Evolutionary conservation across 2,888 invertebrate species (phyloP).

Genomic region (Oligia latruncula): DNA sequence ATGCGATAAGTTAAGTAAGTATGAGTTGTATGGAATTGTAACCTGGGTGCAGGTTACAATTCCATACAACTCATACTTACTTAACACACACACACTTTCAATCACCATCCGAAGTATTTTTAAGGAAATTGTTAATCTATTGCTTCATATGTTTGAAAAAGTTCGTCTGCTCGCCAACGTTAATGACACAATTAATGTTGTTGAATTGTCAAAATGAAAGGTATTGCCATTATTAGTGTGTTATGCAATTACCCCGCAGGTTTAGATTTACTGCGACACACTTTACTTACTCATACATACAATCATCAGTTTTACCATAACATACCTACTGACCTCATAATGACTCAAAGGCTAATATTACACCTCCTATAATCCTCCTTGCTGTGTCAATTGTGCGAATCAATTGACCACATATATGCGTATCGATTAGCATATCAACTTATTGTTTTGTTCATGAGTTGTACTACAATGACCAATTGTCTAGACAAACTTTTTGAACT

Average conservation of each 20-base stretch:
- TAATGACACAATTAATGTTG: neutral
- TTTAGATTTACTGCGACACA: neutral
- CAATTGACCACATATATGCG: slow-evolving; percentile 46
- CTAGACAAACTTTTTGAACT: slow-evolving; percentile 52
- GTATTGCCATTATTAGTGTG: neutral
- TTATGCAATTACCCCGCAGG: neutral
- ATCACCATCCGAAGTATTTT: neutral
- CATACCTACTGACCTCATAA: slow-evolving; percentile 51
- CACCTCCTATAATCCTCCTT: slow-evolving; percentile 42
- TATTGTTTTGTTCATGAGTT: slow-evolving; percentile 59
- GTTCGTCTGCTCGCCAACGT: neutral
- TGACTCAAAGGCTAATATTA: slow-evolving; percentile 51
- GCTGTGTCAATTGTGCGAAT: slow-evolving; percentile 45
- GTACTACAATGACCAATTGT: slow-evolving; percentile 60
- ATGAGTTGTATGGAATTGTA: neutral
- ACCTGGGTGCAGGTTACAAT: no score
- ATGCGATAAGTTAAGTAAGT: neutral
- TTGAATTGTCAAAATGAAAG: neutral
- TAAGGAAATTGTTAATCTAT: neutral
- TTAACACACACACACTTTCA: no score
- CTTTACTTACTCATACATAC: slow-evolving; percentile 13
- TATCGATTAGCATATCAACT: slow-evolving; percentile 50
- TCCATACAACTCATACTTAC: no score
- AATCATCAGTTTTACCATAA: slow-evolving; percentile 24
- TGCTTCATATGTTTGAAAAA: neutral